phyloP scores from a whole-genome alignment of 2,888 invertebrate species.

The Thecophora atra region DNA sequence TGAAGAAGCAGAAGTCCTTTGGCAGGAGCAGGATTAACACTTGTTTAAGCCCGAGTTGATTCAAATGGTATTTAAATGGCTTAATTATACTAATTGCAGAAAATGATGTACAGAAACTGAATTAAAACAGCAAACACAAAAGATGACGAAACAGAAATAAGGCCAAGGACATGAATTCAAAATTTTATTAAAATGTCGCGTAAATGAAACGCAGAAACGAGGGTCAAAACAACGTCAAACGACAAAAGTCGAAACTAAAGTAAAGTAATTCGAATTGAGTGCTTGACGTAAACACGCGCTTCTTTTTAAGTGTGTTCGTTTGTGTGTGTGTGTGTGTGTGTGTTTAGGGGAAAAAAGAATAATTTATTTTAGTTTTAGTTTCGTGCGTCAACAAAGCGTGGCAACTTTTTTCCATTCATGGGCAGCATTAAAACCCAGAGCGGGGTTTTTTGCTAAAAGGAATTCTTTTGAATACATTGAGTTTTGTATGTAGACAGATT shows the following conservation, averaged over 20 bases:
- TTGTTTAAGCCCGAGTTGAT: background rate
- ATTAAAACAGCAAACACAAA: conserved; percentile 7
- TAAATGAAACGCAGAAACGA: conserved; percentile 2
- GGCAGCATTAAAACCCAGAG: background rate
- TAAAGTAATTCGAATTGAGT: conserved; percentile 9
- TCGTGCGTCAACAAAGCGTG: background rate
- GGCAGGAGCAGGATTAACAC: background rate
- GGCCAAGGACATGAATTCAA: conserved; percentile 29
- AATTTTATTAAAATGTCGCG: conserved; percentile 19
- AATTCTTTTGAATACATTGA: too few species aligned
- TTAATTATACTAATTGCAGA: conserved; percentile 39
- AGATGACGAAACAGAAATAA: conserved; percentile 15
- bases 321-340: background rate
- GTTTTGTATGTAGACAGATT: too few species aligned
- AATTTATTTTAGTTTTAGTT: background rate
- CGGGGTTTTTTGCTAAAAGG: background rate
- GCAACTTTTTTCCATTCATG: conserved; percentile 15
- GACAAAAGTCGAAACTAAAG: conserved; percentile 2
- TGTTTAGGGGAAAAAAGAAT: background rate
- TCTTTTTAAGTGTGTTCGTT: background rate
- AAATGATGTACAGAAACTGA: conserved; percentile 2
- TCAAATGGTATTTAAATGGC: conserved; percentile 39
- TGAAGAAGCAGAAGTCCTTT: background rate
- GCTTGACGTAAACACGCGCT: background rate
- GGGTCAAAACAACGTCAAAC: conserved; percentile 2